Evolutionary conservation across 2,113 vertebrate genomes (phyloP).

Genomic region (Xyliphius kryptos): DNA sequence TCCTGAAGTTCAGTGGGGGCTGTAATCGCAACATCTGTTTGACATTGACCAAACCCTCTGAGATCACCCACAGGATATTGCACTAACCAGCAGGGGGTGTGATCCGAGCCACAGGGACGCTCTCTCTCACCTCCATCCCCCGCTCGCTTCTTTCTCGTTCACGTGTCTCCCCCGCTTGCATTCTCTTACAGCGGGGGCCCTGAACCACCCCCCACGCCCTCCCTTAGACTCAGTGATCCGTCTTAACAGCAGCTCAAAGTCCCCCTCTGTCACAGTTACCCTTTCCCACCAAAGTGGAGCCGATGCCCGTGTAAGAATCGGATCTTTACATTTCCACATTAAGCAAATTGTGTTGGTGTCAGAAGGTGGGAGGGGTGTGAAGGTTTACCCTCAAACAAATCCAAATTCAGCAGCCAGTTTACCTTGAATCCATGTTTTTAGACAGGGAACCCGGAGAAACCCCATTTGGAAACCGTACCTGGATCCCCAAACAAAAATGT

Average conservation of each 20-base stretch:
- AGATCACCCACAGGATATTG: slow-evolving; percentile 60
- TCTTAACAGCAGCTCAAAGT: slow-evolving; percentile 5
- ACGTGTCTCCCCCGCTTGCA: slow-evolving; percentile 12
- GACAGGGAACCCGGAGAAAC: no score
- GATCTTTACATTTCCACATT: no score
- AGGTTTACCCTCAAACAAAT: no score
- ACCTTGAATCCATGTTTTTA: no score
- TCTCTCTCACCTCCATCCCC: slow-evolving; percentile 29
- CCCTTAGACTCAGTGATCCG: slow-evolving; percentile 18
- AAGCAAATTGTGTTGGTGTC: no score
- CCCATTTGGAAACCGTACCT: no score
- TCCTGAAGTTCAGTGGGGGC: slow-evolving; percentile 32
- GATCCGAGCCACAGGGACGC: slow-evolving; percentile 35
- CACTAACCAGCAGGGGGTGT: slow-evolving; percentile 48
- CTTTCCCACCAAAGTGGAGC: no score
- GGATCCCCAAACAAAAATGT: no score
- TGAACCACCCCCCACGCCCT: slow-evolving; percentile 1
- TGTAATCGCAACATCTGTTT: slow-evolving; percentile 55
- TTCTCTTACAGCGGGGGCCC: slow-evolving; percentile 19
- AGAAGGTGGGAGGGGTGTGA: no score
- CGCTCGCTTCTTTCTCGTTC: slow-evolving; percentile 3
- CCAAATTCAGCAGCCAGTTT: no score
- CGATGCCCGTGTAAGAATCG: no score
- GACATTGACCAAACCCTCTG: slow-evolving; percentile 45
- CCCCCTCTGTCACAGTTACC: not conserved